Conservation (phyloP, 2,888 invertebrate genomes). For the Atethmia centrago region DNA sequence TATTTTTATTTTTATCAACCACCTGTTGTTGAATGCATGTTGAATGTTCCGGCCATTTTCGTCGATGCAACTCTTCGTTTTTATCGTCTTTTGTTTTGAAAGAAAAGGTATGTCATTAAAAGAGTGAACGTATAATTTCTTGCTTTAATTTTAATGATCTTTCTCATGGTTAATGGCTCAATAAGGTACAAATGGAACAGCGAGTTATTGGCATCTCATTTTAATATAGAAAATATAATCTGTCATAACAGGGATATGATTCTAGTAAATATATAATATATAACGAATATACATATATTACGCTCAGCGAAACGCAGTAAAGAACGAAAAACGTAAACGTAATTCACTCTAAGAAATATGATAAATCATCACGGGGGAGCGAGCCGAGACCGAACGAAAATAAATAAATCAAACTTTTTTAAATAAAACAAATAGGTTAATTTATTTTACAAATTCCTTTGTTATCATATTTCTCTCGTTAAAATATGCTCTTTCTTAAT, state of each 20-base stretch:
- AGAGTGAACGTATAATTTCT: slow-evolving; percentile 79
- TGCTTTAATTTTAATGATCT: slow-evolving; percentile 84
- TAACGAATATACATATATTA: slow-evolving; percentile 84
- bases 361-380: slow-evolving; percentile 73
- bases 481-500: slow-evolving; percentile 89
- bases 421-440: slow-evolving; percentile 91
- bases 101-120: slow-evolving; percentile 79
- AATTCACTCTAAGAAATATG: slow-evolving; percentile 80
- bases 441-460: slow-evolving; percentile 90
- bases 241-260: slow-evolving; percentile 86
- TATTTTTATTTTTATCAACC: slow-evolving; percentile 8
- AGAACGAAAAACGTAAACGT: slow-evolving; percentile 68
- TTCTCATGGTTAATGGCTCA: slow-evolving; percentile 82
- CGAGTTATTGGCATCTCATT: slow-evolving; percentile 85
- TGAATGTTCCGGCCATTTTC: background rate
- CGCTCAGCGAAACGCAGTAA: slow-evolving; percentile 73
- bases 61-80: slow-evolving; percentile 15
- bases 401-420: slow-evolving; percentile 79
- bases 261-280: slow-evolving; percentile 80
- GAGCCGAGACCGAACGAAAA: slow-evolving; percentile 70
- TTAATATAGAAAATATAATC: slow-evolving; percentile 88
- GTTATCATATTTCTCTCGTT: slow-evolving; percentile 91
- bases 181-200: slow-evolving; percentile 88
- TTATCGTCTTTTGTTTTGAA: slow-evolving; percentile 49
- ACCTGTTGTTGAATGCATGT: too few species aligned